Evolutionary conservation across 1,140 invertebrate species (phyloP).

Genomic region (Drosophila quadrilineata): DNA sequence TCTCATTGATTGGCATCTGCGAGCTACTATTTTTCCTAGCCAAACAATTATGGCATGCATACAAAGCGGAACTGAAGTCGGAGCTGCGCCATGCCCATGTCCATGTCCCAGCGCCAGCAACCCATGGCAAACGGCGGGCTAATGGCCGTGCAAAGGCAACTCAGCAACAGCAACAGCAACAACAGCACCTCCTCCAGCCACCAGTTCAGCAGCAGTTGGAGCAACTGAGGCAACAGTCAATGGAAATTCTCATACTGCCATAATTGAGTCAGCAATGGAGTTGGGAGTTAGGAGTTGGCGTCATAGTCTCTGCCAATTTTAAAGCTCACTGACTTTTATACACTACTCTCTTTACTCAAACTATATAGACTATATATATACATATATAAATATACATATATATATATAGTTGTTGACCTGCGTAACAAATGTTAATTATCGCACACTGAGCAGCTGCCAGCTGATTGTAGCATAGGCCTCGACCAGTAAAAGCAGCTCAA

Average conservation of each 20-base stretch:
- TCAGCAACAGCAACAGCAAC: conserved; percentile 31
- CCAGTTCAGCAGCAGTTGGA: not conserved
- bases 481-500: conserved; percentile 57
- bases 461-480: conserved; percentile 39
- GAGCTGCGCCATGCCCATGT: conserved; percentile 32
- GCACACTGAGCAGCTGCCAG: conserved; percentile 38
- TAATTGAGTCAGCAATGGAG: conserved; percentile 47
- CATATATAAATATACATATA: not conserved
- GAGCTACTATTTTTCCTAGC: conserved; percentile 75
- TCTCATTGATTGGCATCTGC: conserved; percentile 78
- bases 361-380: conserved; percentile 10
- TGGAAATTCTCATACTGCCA: conserved; percentile 35
- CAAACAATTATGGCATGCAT: conserved; percentile 74
- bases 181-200: too few relatives aligned
- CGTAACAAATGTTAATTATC: conserved; percentile 53
- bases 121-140: conserved; percentile 10
- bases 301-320: conserved; percentile 63
- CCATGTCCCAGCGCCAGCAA: conserved; percentile 2
- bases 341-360: conserved; percentile 30
- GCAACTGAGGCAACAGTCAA: too few relatives aligned
- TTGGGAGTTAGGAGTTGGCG: not conserved
- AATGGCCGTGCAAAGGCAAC: conserved; percentile 43
- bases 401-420: conserved; percentile 28
- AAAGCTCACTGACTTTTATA: conserved; percentile 80
- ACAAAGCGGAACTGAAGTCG: conserved; percentile 51